Base-by-base conservation (phyloP, 2,888 invertebrate species). In the Sminthurides aquaticus region DNA sequence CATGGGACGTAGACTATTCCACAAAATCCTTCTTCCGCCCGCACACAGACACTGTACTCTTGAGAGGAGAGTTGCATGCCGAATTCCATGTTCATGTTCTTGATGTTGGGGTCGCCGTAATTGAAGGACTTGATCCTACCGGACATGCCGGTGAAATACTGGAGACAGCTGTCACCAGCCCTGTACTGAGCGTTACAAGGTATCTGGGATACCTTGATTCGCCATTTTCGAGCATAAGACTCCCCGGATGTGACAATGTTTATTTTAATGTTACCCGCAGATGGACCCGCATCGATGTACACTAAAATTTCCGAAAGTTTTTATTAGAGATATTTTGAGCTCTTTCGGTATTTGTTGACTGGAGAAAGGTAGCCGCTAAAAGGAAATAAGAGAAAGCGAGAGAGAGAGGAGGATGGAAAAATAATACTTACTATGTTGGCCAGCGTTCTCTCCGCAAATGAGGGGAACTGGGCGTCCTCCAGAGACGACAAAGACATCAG, bases 221-320 rank as follows among this genome's bases (percentile, higher is more conserved):
- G 88, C 91, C 91, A 91, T 28, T 84, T 83, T 49, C 91, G 82
- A 3, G 86, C 84, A 76, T 86, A 89, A 0, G 87, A 81, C 11
- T 81, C 83, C 1, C 89, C 90, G 73, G 88, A 89, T 0, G 90
- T 90, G 1, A 91, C 88, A 55, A 90, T 84, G 0, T 91, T 90
- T 63, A 92, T 78, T 20, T 88, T 88, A 52, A 91, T 86, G 0
- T 91, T 90, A 77, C 87, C 89, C 24, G 87, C 87, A 0, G 87
- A 87, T 1, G 85, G 79, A 0, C 91, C 91, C 0, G 89, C 88
- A 75, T 90, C 90, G 48, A 92, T 83, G 77, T 91, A 92, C 87
- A 92, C 91, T 91, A 78, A 60, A 43, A 65, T 8, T 49, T 56
- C 15, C 25, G 3, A 48, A n/a, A n/a, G n/a, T n/a, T n/a, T 57